A percentile compares a stretch with the other conserved stretches of the same genome.
Evolutionary conservation across 2,113 vertebrate species (phyloP).

Genomic region (Odobenus rosmarus): DNA sequence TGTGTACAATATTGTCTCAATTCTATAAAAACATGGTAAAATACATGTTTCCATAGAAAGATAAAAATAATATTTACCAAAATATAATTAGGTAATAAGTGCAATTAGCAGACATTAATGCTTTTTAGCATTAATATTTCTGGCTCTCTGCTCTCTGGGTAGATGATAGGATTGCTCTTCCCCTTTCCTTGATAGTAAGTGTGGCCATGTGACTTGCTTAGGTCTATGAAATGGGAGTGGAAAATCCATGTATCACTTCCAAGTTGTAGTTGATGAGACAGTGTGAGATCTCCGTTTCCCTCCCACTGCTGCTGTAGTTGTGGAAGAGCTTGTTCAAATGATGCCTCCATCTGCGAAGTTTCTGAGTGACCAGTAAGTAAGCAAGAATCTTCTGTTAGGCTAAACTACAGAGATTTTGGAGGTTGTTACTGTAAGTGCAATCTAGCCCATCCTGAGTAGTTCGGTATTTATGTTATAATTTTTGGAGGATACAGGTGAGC

Average conservation of each 20-base stretch:
- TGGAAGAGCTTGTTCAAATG: not conserved
- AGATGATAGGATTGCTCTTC: not conserved
- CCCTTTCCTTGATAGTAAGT: not conserved
- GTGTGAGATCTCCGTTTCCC: not conserved
- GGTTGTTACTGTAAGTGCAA: not conserved
- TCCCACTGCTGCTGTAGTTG: not conserved
- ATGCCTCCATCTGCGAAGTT: not conserved
- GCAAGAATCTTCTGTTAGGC: not conserved
- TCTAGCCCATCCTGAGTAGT: not conserved
- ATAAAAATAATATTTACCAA: not conserved
- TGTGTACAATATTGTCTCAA: not conserved
- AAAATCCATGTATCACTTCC: not conserved
- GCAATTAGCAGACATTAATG: not conserved
- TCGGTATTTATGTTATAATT: not conserved
- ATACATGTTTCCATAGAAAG: not conserved
- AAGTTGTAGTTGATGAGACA: not conserved
- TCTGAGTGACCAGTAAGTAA: not conserved
- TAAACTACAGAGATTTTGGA: not conserved
- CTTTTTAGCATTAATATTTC: not conserved
- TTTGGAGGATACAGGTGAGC: not conserved
- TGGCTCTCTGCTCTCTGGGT: not conserved
- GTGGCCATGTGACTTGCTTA: not conserved
- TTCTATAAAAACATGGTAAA: conserved; percentile 27
- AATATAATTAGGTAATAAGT: not conserved
- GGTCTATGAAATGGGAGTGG: not conserved